phyloP scores from a whole-genome alignment of 2,113 vertebrate genomes.

The Deroptyus accipitrinus region DNA sequence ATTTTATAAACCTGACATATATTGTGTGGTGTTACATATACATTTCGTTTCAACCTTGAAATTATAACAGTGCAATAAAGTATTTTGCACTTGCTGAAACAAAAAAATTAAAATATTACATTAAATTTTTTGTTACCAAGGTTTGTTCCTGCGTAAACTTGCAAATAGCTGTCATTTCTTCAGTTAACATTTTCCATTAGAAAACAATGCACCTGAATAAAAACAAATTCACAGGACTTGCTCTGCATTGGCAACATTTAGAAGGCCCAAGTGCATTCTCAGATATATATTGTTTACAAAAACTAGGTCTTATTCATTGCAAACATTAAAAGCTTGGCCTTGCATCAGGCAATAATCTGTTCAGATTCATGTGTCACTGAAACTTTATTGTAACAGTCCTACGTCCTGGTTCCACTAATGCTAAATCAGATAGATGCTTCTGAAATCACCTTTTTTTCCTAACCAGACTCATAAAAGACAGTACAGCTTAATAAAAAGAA shows the following conservation, averaged over 20 bases:
- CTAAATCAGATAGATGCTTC: neutral
- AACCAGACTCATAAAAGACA: neutral
- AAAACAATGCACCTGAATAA: neutral
- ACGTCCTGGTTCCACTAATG: neutral
- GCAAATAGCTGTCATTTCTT: neutral
- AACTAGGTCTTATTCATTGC: neutral
- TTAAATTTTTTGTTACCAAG: neutral
- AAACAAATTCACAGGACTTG: neutral
- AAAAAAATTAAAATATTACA: neutral
- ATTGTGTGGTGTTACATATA: too few species aligned
- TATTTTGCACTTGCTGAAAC: neutral
- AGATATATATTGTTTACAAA: neutral
- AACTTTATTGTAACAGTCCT: neutral
- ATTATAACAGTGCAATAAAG: neutral
- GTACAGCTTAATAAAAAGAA: neutral
- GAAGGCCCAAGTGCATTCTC: neutral
- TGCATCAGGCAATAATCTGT: neutral
- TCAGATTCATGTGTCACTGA: neutral
- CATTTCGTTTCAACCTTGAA: neutral
- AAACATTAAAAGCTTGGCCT: neutral
- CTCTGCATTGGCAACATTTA: neutral
- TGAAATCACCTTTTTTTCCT: neutral
- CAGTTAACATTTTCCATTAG: neutral
- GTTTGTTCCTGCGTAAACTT: neutral
- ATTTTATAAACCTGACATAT: neutral